Evolutionary conservation across 2,113 vertebrate species (phyloP), one percentile per base, ranked within the genome.

Genomic region (Syrmaticus mikado): DNA sequence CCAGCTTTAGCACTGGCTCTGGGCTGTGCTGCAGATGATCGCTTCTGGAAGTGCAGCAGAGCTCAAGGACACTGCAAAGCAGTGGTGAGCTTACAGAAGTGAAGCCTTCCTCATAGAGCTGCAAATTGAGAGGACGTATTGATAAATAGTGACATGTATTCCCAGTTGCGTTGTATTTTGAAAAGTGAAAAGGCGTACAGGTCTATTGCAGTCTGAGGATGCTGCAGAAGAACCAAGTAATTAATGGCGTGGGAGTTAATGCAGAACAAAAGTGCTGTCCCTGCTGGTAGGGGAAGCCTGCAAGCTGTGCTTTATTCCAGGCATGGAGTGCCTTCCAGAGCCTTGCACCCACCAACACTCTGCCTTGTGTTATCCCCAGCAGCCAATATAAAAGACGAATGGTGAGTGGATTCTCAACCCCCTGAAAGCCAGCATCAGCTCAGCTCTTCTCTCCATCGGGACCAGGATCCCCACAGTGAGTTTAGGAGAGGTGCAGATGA

Each of bases 161-260:
- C 24, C 70, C 38, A 22, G 40, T 58, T 24, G 1, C 4, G 41
- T 34, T n/a, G 28, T 27, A 41, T 70, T 48, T 77, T 40, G 4
- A 28, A 13, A 52, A 24, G 10, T 3, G 8, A 11, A 5, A 16
- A 48, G 86, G 50, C 61, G 28, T 53, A 16, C 10, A 1, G 43
- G 52, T 46, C 4, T 68, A 24, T 9, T 7, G 24, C 28, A 25
- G 8, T 30, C 50, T 3, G 16, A 50, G 71, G 79, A 25, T 62
- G 76, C 28, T 75, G 43, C 0, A 5, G 79, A 13, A 5, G 82
- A 17, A 11, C 0, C 3, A 1, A 3, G 28, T 50, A 27, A 17
- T 48, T 2, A 8, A 60, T 11, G 34, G 5, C 0, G 0, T 12
- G 8, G 12, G 61, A 32, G 15, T 16, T 14, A 30, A 8, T n/a